Conservation (phyloP, 2,113 vertebrate species). For the Tor tambroides region DNA sequence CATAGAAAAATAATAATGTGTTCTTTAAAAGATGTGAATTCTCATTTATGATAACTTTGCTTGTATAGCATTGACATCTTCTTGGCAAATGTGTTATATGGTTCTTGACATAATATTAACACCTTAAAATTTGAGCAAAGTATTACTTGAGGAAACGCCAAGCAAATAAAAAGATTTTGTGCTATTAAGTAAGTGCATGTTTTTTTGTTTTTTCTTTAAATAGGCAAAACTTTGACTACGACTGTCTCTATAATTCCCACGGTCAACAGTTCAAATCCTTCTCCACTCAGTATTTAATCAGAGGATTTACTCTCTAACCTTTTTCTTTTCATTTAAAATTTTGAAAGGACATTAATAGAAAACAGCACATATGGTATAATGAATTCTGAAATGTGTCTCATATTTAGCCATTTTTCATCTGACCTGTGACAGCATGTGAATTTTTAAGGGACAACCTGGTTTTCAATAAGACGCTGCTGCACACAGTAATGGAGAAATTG, state of each 20-base stretch:
- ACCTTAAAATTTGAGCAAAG: background rate
- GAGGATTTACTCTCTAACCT: background rate
- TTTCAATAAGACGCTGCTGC: constrained; percentile 95
- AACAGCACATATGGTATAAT: background rate
- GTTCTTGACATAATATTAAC: background rate
- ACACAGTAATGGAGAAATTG: constrained; percentile 99
- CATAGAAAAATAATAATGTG: background rate
- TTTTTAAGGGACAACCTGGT: constrained; percentile 92
- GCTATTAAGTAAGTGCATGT: background rate
- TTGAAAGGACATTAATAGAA: constrained; percentile 4
- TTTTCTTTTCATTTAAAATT: background rate
- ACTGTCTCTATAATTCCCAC: background rate
- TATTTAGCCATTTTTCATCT: constrained; percentile 17
- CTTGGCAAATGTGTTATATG: background rate
- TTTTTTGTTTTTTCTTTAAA: background rate
- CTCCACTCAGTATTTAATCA: background rate
- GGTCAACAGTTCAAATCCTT: background rate
- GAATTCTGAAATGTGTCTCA: constrained; percentile 26
- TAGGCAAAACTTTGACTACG: background rate
- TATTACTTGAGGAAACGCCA: background rate
- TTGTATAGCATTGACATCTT: background rate
- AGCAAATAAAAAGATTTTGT: background rate
- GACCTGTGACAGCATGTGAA: constrained; percentile 64
- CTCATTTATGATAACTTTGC: background rate
- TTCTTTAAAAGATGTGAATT: background rate